phyloP scores from a whole-genome alignment of 2,888 invertebrate genomes.

The Oxyscelio sp. region DNA sequence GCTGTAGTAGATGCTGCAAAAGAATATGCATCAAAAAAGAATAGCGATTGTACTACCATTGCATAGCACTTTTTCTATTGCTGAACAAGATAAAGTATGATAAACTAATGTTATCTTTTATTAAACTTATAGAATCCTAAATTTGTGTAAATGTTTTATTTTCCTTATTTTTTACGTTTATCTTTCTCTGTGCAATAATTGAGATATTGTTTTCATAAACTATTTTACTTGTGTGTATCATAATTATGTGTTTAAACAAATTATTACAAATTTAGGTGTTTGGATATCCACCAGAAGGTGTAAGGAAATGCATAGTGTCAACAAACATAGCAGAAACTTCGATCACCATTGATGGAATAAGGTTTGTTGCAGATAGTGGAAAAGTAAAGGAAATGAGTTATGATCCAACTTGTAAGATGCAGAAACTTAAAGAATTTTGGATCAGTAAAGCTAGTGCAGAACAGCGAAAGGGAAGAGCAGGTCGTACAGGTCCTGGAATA shows the following conservation, averaged over 20 bases:
- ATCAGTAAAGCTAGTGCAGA: conserved; percentile 99
- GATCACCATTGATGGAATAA: conserved; percentile 98
- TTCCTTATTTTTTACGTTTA: no score
- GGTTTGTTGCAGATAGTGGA: conserved; percentile 99
- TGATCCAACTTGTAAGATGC: conserved; percentile 96
- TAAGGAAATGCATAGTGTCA: conserved; percentile 98
- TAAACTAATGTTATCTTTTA: conserved; percentile 15
- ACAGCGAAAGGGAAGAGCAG: conserved; percentile 98
- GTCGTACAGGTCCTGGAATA: conserved; percentile 97
- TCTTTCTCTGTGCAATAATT: no score
- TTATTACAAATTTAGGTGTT: no score
- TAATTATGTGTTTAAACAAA: no score
- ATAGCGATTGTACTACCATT: conserved; percentile 84
- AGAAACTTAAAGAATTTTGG: conserved; percentile 97
- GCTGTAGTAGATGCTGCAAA: conserved; percentile 95
- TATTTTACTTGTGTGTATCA: no score
- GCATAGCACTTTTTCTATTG: conserved; percentile 90
- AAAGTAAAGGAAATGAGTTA: conserved; percentile 99
- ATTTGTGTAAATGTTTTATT: no score
- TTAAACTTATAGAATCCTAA: no score
- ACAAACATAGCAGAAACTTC: conserved; percentile 99
- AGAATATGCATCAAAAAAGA: conserved; percentile 93
- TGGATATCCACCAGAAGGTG: conserved; percentile 97
- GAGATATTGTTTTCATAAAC: no score
- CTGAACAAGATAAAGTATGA: conserved; percentile 97